Conservation (phyloP, 1,140 invertebrate species). For the Limonius californicus region DNA sequence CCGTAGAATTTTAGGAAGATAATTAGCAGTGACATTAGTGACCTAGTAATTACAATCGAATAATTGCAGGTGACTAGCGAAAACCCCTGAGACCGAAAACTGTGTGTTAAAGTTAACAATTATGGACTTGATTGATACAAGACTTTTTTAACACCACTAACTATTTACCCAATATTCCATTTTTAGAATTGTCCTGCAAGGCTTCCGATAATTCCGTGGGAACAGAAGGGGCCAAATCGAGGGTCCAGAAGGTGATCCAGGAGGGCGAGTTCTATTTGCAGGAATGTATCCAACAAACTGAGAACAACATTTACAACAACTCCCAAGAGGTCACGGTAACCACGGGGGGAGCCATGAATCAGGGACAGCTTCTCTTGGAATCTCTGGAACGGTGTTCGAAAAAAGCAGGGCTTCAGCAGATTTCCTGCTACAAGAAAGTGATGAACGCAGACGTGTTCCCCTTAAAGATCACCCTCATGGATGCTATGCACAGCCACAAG, state of each 20-base stretch:
- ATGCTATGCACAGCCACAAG: conserved; percentile 28
- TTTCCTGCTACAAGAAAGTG: conserved; percentile 37
- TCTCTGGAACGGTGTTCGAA: conserved; percentile 31
- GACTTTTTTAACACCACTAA: no score
- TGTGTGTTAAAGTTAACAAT: no score
- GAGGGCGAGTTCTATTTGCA: conserved; percentile 19
- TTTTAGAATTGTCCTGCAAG: conserved; percentile 26
- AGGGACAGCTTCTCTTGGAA: conserved; percentile 33
- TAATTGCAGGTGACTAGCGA: no score
- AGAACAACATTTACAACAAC: conserved; percentile 15
- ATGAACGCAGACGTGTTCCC: conserved; percentile 34
- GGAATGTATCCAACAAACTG: conserved; percentile 17
- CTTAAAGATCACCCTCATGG: conserved; percentile 30
- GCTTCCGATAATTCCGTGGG: no score
- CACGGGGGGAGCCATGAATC: conserved; percentile 22
- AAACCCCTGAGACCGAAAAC: no score
- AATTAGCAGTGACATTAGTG: no score
- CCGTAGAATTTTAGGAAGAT: no score
- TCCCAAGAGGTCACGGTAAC: conserved; percentile 19
- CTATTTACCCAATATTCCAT: no score
- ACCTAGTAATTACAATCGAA: no score
- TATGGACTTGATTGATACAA: no score
- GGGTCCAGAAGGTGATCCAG: conserved; percentile 23
- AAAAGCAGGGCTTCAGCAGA: conserved; percentile 26
- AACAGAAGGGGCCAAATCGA: conserved; percentile 16